Base-by-base conservation (phyloP, 2,888 invertebrate species). In the Petrolisthes cinctipes region DNA sequence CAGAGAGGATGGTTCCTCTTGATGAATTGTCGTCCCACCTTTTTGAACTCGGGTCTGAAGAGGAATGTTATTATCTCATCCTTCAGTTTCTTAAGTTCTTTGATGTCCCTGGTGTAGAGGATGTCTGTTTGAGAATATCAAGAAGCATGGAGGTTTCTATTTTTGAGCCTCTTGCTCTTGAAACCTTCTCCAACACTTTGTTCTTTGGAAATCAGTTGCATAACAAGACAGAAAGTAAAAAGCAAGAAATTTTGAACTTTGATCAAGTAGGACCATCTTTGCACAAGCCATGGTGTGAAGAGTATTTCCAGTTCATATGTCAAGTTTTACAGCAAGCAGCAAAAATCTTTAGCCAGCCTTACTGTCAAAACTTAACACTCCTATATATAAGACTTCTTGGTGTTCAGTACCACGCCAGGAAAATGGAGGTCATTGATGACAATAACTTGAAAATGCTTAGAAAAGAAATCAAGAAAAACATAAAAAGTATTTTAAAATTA, bases 1-100 rank as follows among this genome's bases (percentile, higher is more conserved):
- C 92, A 4, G 93, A 93, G 57, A 91, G 93, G 37, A 91, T 93
- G 73, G 93, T 93, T 71, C 86, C 92, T 7, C 92, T 92, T 91
- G 93, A 93, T 89, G 93, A 93, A 90, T 91, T 93, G 17, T 91
- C 91, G 11, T 91, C 91, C 6, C 85, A 89, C 11, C 80, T 87
- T 5, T 90, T 85, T 68, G 37, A 61, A 6, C 51, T 85, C 37
- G 81, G 76, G 14, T 54, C 80, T 51, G 81, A 83, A 11, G 83
- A 86, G 17, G 89, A 89, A 17, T 54, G 61, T 9, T 91, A 91
- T 87, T 82, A 91, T 5, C 85, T 92, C 0, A 85, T 92, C 9
- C 75, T 91, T 11, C 79, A 88, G 17, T 92, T 92, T 90, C 88
- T 92, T 2, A 85, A 91, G 11, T 92, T 92, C 87, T 88, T 92